Evolutionary conservation across 2,113 vertebrate genomes (phyloP).

Genomic region (Gambusia affinis): DNA sequence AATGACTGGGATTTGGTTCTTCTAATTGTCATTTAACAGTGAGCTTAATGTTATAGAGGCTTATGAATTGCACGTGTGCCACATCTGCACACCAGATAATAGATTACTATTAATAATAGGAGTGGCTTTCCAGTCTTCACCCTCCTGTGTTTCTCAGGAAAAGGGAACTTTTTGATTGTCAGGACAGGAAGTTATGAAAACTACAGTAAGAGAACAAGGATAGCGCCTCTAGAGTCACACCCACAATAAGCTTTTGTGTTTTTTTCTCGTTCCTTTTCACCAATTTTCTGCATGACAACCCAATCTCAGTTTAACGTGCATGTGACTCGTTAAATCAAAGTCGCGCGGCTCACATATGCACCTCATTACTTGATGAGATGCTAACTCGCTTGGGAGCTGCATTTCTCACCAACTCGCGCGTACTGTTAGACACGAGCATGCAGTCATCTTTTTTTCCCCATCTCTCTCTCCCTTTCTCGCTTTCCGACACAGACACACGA

Average conservation of each 20-base stretch:
- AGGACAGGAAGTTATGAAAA: slow-evolving; percentile 33
- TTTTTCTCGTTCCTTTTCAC: neutral
- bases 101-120: slow-evolving; percentile 35
- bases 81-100: slow-evolving; percentile 24
- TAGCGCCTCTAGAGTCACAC: slow-evolving; percentile 42
- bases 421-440: neutral
- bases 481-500: neutral
- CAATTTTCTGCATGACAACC: slow-evolving; percentile 43
- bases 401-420: slow-evolving; percentile 14
- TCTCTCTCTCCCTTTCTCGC: neutral
- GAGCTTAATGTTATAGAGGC: slow-evolving; percentile 49
- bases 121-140: slow-evolving; percentile 21
- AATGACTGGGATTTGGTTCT: slow-evolving; percentile 67
- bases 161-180: slow-evolving; percentile 20
- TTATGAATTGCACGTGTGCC: slow-evolving; percentile 14
- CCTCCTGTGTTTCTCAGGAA: slow-evolving; percentile 4
- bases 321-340: slow-evolving; percentile 60
- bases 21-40: slow-evolving; percentile 69
- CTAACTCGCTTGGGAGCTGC: slow-evolving; percentile 38
- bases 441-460: neutral
- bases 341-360: slow-evolving; percentile 53
- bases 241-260: slow-evolving; percentile 12
- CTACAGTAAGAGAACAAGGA: slow-evolving; percentile 26
- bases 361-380: slow-evolving; percentile 63
- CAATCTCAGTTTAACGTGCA: slow-evolving; percentile 45